These are phyloP conservation scores for Ctena decussata DNA, from an alignment of 2,888 invertebrate genomes.

Conservation along the genomic window DNA sequence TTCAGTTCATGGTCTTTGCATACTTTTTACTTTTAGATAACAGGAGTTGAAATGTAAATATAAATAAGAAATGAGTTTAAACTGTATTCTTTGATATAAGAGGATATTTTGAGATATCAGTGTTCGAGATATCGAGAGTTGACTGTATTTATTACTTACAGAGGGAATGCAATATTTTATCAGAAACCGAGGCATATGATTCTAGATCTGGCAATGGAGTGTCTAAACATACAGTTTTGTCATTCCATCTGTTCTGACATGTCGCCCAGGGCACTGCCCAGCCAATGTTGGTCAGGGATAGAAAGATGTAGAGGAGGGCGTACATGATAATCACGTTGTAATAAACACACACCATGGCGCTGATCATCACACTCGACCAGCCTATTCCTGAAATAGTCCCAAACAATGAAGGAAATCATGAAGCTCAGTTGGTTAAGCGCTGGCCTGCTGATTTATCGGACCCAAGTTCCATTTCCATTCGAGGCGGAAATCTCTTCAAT, in stretches of 20 bases:
- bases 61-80: too few relatives aligned
- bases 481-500: too few relatives aligned
- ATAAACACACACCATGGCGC: conserved; percentile 33
- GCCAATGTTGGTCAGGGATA: conserved; percentile 41
- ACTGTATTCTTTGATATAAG: too few relatives aligned
- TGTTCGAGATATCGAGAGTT: too few relatives aligned
- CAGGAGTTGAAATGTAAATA: too few relatives aligned
- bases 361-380: conserved; percentile 33
- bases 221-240: neutral
- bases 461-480: too few relatives aligned
- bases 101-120: too few relatives aligned
- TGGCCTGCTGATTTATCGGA: too few relatives aligned
- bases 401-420: too few relatives aligned
- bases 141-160: neutral
- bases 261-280: conserved; percentile 31
- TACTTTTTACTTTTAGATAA: too few relatives aligned
- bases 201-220: neutral
- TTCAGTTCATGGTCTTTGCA: too few relatives aligned
- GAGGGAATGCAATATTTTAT: neutral
- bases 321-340: conserved; percentile 44
- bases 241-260: conserved; percentile 28
- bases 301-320: conserved; percentile 34
- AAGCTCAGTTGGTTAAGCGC: too few relatives aligned
- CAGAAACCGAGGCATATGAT: neutral
- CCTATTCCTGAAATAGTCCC: conserved; percentile 11